Evolutionary conservation across 2,113 vertebrate genomes (phyloP).

Genomic region (Oreochromis spilurus): DNA sequence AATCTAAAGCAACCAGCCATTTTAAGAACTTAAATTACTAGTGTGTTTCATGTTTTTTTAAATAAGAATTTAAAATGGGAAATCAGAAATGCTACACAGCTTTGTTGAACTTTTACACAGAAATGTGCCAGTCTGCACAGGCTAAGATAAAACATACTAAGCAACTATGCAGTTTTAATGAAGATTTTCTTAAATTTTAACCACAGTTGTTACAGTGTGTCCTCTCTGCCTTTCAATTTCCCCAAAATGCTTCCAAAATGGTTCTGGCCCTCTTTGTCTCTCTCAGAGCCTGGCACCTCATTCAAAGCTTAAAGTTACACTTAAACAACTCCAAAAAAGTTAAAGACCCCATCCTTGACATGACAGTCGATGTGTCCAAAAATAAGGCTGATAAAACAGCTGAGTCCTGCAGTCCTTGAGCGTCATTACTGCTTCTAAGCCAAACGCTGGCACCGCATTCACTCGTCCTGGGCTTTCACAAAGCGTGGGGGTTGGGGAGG

Average conservation of each 20-base stretch:
- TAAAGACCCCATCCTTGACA: neutral
- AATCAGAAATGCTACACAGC: neutral
- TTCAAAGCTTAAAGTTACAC: slow-evolving; percentile 29
- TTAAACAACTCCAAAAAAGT: slow-evolving; percentile 12
- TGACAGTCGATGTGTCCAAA: slow-evolving; percentile 28
- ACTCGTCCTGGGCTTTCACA: slow-evolving; percentile 12
- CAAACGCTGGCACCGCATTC: slow-evolving; percentile 32
- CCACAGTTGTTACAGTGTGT: neutral
- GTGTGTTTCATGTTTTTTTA: neutral
- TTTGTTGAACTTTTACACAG: neutral
- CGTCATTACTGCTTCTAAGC: slow-evolving; percentile 7
- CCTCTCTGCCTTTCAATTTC: neutral
- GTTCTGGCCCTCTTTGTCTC: neutral
- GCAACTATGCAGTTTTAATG: neutral
- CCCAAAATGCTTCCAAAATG: neutral
- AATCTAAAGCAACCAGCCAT: neutral
- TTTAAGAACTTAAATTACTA: neutral
- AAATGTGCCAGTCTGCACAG: neutral
- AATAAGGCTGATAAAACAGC: slow-evolving; percentile 43
- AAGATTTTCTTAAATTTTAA: neutral
- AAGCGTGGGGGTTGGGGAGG: neutral
- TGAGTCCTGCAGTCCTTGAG: slow-evolving; percentile 41
- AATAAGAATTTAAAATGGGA: neutral
- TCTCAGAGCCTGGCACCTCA: neutral
- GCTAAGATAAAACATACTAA: neutral